These are phyloP conservation scores for Dinoponera quadriceps DNA, from an alignment of 1,140 invertebrate genomes.

Conservation along the genomic window DNA sequence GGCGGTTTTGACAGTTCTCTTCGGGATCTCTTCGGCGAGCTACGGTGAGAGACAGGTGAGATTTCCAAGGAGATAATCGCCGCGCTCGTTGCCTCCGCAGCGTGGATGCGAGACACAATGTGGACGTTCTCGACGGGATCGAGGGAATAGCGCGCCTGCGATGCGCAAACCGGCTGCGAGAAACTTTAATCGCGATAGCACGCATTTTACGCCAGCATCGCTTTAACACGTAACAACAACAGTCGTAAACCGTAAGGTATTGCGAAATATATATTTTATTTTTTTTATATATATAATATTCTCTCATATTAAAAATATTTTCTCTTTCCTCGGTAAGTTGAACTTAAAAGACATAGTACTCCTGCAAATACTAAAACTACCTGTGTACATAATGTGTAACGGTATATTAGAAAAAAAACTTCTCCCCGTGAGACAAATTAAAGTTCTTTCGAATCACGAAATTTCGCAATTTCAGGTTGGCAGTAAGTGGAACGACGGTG, in stretches of 20 bases:
- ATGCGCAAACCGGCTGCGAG: conserved; percentile 46
- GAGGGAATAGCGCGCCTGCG: conserved; percentile 24
- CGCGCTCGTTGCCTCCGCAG: conserved; percentile 48
- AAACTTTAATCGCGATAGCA: conserved; percentile 56
- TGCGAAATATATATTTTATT: background rate
- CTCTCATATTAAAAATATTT: no score
- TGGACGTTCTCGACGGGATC: conserved; percentile 66
- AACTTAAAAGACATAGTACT: no score
- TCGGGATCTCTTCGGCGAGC: conserved; percentile 45
- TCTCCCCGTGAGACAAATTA: no score
- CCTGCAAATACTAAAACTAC: no score
- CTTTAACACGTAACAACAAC: background rate
- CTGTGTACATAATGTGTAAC: no score
- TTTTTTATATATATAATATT: no score
- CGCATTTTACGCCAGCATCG: conserved; percentile 34
- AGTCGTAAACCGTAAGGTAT: background rate
- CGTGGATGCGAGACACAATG: conserved; percentile 68
- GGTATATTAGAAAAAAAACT: no score
- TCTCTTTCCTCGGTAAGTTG: no score
- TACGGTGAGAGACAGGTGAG: conserved; percentile 53
- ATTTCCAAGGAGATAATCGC: conserved; percentile 55
- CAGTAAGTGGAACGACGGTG: no score
- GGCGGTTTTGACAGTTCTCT: conserved; percentile 57
- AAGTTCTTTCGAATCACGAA: no score
- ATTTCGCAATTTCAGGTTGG: no score